A percentile compares a stretch with the other conserved stretches of the same genome.
phyloP scores from a whole-genome alignment of 2,888 invertebrate species.

The Oligia latruncula region DNA sequence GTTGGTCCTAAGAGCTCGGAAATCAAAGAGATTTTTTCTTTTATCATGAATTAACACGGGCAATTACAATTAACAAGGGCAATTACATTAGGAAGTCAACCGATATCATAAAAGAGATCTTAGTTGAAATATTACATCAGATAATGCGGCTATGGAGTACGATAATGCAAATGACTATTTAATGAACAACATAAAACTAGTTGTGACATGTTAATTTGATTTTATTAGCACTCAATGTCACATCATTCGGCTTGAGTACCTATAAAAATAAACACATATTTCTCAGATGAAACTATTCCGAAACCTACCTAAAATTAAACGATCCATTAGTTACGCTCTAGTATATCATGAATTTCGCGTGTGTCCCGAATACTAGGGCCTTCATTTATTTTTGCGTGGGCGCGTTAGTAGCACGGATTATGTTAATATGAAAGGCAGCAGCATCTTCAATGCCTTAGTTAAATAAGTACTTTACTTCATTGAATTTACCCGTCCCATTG shows the following conservation, averaged over 20 bases:
- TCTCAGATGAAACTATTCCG: background rate
- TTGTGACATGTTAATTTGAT: conserved; percentile 43
- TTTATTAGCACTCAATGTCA: conserved; percentile 53
- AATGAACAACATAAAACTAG: conserved; percentile 50
- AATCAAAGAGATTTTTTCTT: conserved; percentile 16
- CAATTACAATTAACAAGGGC: conserved; percentile 27
- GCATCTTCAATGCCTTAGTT: conserved; percentile 1
- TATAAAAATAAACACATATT: conserved; percentile 24
- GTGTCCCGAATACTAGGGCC: background rate
- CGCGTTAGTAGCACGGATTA: conserved; percentile 12
- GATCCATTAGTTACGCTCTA: conserved; percentile 2
- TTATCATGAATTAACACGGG: conserved; percentile 10
- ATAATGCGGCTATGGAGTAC: conserved; percentile 6
- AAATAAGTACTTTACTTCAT: background rate
- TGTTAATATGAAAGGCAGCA: conserved; percentile 1
- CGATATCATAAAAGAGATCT: conserved; percentile 4
- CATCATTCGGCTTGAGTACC: conserved; percentile 9
- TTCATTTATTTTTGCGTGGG: conserved; percentile 16
- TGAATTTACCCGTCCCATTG: background rate
- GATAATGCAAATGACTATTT: conserved; percentile 46
- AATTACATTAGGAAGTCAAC: conserved; percentile 26
- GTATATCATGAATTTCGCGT: conserved; percentile 12
- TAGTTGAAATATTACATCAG: conserved; percentile 25
- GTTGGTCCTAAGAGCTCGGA: conserved; percentile 3
- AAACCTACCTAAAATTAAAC: conserved; percentile 9